Evolutionary conservation across 2,797 vertebrate species (phyloP).

Genomic region (Gymnopithys bicolor): DNA sequence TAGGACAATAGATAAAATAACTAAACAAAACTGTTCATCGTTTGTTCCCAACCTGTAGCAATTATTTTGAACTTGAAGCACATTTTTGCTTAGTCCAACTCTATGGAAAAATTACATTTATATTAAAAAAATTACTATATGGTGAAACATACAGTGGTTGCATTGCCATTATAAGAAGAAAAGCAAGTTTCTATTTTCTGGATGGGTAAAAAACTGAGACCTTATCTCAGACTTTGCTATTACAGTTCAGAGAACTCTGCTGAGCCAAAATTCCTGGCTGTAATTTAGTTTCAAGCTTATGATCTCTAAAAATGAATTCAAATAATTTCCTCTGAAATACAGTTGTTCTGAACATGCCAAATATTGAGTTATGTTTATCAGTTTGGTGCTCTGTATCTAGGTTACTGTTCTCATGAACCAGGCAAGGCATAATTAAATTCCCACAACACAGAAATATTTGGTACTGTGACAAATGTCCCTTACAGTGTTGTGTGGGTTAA

Average conservation of each 20-base stretch:
- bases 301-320: constrained; percentile 23
- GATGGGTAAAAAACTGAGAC: background rate
- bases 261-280: background rate
- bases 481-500: background rate
- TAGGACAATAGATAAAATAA: background rate
- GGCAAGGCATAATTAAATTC: constrained; percentile 45
- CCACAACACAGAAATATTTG: constrained; percentile 27
- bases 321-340: constrained; percentile 51
- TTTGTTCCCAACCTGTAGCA: background rate
- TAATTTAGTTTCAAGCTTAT: constrained; percentile 40
- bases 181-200: background rate
- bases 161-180: background rate
- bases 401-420: constrained; percentile 48
- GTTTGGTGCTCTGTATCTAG: constrained; percentile 20
- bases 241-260: background rate
- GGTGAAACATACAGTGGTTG: background rate
- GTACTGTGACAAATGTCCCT: constrained; percentile 23
- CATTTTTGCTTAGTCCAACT: background rate
- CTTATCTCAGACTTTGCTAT: constrained; percentile 1
- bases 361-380: constrained; percentile 49
- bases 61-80: background rate
- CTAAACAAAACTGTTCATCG: background rate
- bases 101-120: background rate
- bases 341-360: constrained; percentile 40
- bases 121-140: background rate